Evolutionary conservation across 2,888 invertebrate species (phyloP), one percentile per base, ranked within the genome.

Genomic region (Villa cingulata): DNA sequence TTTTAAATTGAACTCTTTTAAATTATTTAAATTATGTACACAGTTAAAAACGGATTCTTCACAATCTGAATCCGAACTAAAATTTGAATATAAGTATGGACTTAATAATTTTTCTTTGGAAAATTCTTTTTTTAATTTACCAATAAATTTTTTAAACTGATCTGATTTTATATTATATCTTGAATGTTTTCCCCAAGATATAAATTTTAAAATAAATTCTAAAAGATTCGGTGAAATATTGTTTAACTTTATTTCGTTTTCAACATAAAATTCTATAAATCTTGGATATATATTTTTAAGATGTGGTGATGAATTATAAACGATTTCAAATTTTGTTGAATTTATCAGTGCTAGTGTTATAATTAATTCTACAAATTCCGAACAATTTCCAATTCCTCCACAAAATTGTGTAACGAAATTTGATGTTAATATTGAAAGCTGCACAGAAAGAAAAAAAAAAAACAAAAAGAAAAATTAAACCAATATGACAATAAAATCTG

Each of bases 171-270:
- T 75, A 52, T 81, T 82, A 70, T 74, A 72, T 58, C 72, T 72
- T 54, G 65, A 65, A 61, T 68, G 75, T 65, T 72, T 74, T 62
- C 74, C 80, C 62, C 53, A 41, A 50, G 75, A 72, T 53, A 79
- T 70, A 57, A 75, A 72, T 12, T 76, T 74, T 46, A 92, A 72
- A 55, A 92, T 78, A 55, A 86, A 75, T 72, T 92, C 89, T 59
- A 92, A 73, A 53, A 91, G 80, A 75, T 92, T 91, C 59, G 90
- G 85, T 53, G 86, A 83, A 59, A 87, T 83, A 73, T 92, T 91
- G 77, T 88, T 86, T 60, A 94, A 77, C 56, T 88, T 88, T 60
- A 80, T 79, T 59, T 78, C 85, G 68, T 82, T 79, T 68, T 90
- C 88, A 55, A 89, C 77, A 70, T 90, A 91, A 55, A 86, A 83